Percentiles rank a stretch among this genome's conserved stretches.
Evolutionary conservation across 2,797 vertebrate species (phyloP).

Genomic region (Novumbra hubbsi): DNA sequence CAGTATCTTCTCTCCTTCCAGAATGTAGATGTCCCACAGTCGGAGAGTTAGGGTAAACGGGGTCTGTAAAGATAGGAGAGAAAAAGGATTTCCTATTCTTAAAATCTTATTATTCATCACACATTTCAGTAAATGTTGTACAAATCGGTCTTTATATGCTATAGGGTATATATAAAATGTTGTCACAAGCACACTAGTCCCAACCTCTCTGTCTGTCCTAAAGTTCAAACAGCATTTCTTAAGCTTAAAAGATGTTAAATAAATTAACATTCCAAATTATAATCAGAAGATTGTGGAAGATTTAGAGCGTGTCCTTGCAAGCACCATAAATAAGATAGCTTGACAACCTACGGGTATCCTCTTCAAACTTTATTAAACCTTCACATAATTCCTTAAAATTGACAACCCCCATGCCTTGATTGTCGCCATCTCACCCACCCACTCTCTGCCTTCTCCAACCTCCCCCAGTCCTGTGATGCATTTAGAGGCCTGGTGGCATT

Average conservation of each 20-base stretch:
- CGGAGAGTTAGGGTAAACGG: slow-evolving; percentile 84
- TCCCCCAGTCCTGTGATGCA: slow-evolving; percentile 26
- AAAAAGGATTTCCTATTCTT: neutral
- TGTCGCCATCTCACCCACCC: neutral
- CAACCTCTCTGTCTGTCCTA: too few species aligned
- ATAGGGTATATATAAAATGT: too few species aligned
- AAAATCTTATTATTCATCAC: too few species aligned
- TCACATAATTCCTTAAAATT: neutral
- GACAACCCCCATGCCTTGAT: neutral
- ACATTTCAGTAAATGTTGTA: neutral
- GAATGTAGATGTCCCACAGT: slow-evolving; percentile 85
- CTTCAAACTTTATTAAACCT: neutral
- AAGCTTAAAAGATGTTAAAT: too few species aligned
- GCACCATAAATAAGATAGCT: neutral
- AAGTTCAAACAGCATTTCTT: too few species aligned
- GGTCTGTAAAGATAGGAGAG: slow-evolving; percentile 65
- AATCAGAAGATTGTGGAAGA: too few species aligned
- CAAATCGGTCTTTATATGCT: neutral
- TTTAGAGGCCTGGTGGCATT: slow-evolving; percentile 44
- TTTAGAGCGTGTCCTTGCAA: too few species aligned
- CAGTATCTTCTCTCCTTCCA: slow-evolving; percentile 82
- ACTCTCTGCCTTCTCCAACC: slow-evolving; percentile 6
- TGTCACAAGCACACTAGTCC: too few species aligned
- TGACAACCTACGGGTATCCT: neutral
- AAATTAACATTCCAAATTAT: too few species aligned